Conservation (phyloP, 2,113 vertebrate genomes). For the Scatophagus argus region DNA sequence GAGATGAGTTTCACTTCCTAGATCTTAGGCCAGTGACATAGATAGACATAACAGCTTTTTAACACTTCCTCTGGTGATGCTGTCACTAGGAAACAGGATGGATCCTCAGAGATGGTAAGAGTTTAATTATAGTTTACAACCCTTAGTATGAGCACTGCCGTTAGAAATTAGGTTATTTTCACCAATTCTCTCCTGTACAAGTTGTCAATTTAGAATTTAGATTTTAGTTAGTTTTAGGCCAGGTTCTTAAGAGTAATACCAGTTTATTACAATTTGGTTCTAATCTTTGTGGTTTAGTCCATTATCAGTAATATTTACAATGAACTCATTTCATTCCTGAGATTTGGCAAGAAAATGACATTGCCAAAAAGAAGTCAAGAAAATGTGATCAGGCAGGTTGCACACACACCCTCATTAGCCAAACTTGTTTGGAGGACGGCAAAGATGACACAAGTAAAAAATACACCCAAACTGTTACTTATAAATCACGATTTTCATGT, state of each 20-base stretch:
- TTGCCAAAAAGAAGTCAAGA: too few species aligned
- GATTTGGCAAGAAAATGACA: too few species aligned
- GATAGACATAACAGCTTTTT: not conserved
- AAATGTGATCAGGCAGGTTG: not conserved
- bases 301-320: not conserved
- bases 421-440: not conserved
- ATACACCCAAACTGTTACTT: not conserved
- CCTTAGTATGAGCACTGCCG: not conserved
- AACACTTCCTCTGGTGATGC: slow-evolving; percentile 27
- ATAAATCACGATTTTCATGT: too few species aligned
- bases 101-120: not conserved
- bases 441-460: too few species aligned
- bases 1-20: slow-evolving; percentile 64
- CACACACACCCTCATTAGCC: not conserved
- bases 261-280: not conserved
- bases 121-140: not conserved
- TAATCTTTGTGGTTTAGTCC: not conserved
- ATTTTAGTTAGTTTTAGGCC: not conserved
- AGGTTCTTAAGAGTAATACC: not conserved
- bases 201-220: not conserved
- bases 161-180: not conserved
- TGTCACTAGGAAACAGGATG: slow-evolving; percentile 12
- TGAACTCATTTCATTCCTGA: not conserved
- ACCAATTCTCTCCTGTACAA: not conserved
- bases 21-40: not conserved